Conservation (phyloP, 2,113 vertebrate genomes). For the Neofelis nebulosa region DNA sequence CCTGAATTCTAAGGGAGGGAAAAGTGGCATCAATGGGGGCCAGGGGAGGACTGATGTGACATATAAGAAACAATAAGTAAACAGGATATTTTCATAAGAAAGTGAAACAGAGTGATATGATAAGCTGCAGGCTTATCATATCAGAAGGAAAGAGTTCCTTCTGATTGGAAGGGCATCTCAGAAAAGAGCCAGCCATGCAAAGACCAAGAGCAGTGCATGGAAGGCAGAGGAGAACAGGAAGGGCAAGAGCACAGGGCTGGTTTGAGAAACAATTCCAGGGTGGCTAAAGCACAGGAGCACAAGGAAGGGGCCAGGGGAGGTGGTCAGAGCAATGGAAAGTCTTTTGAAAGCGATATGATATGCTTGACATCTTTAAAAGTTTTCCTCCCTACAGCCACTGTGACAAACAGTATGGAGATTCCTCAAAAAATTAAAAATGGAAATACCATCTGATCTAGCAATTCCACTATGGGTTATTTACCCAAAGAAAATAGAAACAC, state of each 20-base stretch:
- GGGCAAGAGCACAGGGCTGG: neutral
- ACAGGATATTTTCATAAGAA: neutral
- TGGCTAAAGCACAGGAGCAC: neutral
- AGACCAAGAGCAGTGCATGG: neutral
- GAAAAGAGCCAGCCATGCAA: neutral
- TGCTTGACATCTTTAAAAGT: neutral
- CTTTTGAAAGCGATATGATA: neutral
- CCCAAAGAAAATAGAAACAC: neutral
- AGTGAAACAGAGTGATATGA: neutral
- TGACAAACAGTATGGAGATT: neutral
- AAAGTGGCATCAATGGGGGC: fast-evolving
- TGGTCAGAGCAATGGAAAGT: neutral
- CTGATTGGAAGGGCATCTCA: neutral
- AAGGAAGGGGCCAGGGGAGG: fast-evolving
- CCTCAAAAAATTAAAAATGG: neutral
- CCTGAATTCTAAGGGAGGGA: neutral
- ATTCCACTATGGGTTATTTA: neutral
- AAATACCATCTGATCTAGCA: neutral
- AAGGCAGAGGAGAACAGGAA: too few relatives aligned
- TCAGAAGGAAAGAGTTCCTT: neutral
- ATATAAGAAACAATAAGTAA: neutral
- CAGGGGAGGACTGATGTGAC: neutral
- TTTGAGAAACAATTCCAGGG: neutral
- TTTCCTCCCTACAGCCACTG: neutral
- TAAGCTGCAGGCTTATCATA: neutral